A percentile compares a stretch with the other conserved stretches of the same genome.
These are phyloP conservation scores for Prolemur simus DNA, from an alignment of 2,113 vertebrate genomes.

Conservation along the genomic window DNA sequence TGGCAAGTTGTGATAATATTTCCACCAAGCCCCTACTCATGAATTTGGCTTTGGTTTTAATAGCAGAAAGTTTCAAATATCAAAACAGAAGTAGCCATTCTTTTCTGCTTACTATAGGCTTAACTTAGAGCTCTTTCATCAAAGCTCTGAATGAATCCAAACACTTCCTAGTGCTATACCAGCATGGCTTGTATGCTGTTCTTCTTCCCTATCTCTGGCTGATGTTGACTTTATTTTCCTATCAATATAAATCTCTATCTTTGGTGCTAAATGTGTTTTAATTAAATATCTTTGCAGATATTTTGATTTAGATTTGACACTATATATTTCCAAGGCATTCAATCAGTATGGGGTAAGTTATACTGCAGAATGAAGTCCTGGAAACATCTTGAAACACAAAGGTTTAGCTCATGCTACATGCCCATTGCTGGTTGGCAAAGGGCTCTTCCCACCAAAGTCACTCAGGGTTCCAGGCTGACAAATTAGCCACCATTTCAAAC, in stretches of 20 bases:
- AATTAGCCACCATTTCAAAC: not conserved
- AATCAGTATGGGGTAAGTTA: not conserved
- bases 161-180: too few relatives aligned
- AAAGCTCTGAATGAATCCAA: not conserved
- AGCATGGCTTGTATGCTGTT: not conserved
- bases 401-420: not conserved
- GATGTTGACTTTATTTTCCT: not conserved
- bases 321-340: not conserved
- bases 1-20: conserved; percentile 56
- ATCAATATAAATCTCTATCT: not conserved
- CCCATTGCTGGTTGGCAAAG: not conserved
- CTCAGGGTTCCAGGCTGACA: not conserved
- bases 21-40: not conserved
- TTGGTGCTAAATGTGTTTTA: not conserved
- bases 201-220: not conserved
- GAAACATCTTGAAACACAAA: not conserved
- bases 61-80: not conserved
- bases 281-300: not conserved
- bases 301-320: not conserved
- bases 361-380: not conserved
- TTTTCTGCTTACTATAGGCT: not conserved
- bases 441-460: not conserved
- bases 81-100: not conserved
- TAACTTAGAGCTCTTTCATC: not conserved
- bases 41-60: conserved; percentile 39